Percentiles rank a stretch among this genome's conserved stretches.
Evolutionary conservation across 1,140 invertebrate genomes (phyloP).

Genomic region (Nasonia longicornis): DNA sequence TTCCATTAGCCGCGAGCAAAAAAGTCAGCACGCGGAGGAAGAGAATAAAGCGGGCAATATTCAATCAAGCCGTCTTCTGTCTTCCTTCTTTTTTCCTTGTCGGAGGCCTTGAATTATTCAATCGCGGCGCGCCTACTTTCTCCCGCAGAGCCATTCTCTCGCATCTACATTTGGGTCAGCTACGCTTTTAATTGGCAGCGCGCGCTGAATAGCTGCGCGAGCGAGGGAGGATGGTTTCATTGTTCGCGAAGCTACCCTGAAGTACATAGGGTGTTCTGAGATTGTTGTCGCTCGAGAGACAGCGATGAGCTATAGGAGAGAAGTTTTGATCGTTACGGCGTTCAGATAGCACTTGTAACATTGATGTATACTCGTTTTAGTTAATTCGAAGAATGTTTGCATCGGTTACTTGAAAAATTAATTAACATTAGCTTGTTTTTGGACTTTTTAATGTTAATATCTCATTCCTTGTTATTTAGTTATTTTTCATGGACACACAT

Average conservation of each 20-base stretch:
- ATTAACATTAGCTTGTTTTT: no score
- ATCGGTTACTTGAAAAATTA: no score
- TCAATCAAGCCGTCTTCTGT: slow-evolving; percentile 15
- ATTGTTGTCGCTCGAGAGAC: not conserved
- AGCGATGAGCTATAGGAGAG: not conserved
- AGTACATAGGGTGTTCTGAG: not conserved
- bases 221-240: slow-evolving; percentile 3
- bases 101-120: slow-evolving; percentile 28
- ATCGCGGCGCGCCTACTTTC: not conserved
- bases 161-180: slow-evolving; percentile 36
- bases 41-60: slow-evolving; percentile 22
- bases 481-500: no score
- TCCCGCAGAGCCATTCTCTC: not conserved
- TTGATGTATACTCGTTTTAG: not conserved
- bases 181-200: slow-evolving; percentile 30
- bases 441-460: no score
- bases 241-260: not conserved
- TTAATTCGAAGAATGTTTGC: no score
- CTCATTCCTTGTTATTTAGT: no score
- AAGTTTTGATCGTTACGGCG: not conserved
- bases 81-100: slow-evolving; percentile 7
- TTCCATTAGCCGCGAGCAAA: not conserved
- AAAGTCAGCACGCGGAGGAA: not conserved
- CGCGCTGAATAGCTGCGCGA: slow-evolving; percentile 3
- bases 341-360: not conserved